Percentiles rank a stretch among this genome's conserved stretches.
These are phyloP conservation scores for Noctua pronuba DNA, from an alignment of 2,888 invertebrate genomes.

Conservation along the genomic window DNA sequence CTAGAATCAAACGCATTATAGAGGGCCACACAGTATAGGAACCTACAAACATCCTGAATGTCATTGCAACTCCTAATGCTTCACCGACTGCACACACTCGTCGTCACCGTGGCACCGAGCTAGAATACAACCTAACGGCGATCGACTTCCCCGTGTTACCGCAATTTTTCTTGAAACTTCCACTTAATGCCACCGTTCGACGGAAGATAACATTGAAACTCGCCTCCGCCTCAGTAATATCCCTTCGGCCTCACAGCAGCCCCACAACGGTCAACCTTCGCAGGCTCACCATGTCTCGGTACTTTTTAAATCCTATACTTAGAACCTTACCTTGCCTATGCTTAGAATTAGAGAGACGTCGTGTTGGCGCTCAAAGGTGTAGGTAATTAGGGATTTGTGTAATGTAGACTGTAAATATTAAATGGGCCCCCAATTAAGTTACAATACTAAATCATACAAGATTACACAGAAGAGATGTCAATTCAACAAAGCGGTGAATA, in stretches of 20 bases:
- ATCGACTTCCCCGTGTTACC: conserved; percentile 80
- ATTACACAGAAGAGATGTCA: conserved; percentile 45
- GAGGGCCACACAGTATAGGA: conserved; percentile 81
- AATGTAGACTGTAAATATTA: conserved; percentile 67
- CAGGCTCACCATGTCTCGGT: conserved; percentile 89
- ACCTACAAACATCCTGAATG: conserved; percentile 78
- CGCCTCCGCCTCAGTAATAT: conserved; percentile 79
- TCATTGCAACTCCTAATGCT: conserved; percentile 81
- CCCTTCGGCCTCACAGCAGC: conserved; percentile 88
- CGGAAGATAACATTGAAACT: conserved; percentile 84
- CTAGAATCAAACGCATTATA: conserved; percentile 71
- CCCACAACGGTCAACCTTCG: conserved; percentile 84
- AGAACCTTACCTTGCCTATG: conserved; percentile 85
- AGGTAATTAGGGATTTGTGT: conserved; percentile 70
- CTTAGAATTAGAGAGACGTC: conserved; percentile 78
- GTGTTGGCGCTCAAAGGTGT: conserved; percentile 77
- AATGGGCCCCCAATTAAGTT: conserved; percentile 54
- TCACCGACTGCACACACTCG: conserved; percentile 86
- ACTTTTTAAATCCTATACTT: conserved; percentile 89
- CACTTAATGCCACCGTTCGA: conserved; percentile 80
- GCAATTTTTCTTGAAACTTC: conserved; percentile 83
- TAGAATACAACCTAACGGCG: conserved; percentile 78
- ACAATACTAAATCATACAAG: conserved; percentile 36
- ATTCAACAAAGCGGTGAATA: conserved; percentile 52
- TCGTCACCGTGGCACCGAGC: conserved; percentile 83